phyloP scores from a whole-genome alignment of 2,113 vertebrate species.

The Alouatta palliata region DNA sequence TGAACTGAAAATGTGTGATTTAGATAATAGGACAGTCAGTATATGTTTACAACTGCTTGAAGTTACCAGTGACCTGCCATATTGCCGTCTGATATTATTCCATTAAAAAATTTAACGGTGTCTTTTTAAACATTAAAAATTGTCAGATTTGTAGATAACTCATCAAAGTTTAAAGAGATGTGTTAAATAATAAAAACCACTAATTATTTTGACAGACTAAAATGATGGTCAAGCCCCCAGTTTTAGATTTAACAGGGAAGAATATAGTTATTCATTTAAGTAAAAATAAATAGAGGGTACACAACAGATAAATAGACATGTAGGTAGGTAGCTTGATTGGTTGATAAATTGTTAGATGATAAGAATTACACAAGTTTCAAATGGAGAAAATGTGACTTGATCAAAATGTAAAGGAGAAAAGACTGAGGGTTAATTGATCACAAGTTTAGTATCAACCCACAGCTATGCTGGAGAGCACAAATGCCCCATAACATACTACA shows the following conservation, averaged over 20 bases:
- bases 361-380: neutral
- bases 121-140: neutral
- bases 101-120: neutral
- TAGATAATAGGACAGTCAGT: neutral
- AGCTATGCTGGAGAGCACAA: neutral
- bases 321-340: neutral
- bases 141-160: neutral
- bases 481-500: neutral
- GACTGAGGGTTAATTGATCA: neutral
- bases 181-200: neutral
- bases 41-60: neutral
- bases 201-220: neutral
- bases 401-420: neutral
- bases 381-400: neutral
- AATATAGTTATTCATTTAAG: neutral
- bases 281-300: slow-evolving; percentile 4
- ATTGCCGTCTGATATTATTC: neutral
- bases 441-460: neutral
- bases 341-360: neutral
- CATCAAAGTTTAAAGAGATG: neutral
- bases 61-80: neutral
- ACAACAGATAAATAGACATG: neutral
- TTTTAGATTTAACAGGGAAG: neutral
- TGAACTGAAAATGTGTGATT: neutral
- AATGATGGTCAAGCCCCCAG: neutral